Evolutionary conservation across 2,113 vertebrate genomes (phyloP).

Genomic region (Notothenia coriiceps): DNA sequence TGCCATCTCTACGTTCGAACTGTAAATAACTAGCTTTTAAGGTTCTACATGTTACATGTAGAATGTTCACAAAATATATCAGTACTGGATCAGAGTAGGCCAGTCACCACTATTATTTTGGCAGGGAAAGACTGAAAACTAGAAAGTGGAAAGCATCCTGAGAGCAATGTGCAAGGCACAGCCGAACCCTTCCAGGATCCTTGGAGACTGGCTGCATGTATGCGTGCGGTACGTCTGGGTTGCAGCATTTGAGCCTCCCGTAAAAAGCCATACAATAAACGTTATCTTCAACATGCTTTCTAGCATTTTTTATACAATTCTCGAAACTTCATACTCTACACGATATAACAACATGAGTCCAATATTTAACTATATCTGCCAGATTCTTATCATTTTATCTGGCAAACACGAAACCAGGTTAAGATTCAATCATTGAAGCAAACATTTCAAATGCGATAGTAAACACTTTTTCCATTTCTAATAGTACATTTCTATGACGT

Average conservation of each 20-base stretch:
- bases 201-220: constrained; percentile 45
- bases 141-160: constrained; percentile 77
- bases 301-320: constrained; percentile 33
- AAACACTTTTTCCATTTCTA: constrained; percentile 25
- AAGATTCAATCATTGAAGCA: constrained; percentile 53
- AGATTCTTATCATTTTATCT: constrained; percentile 23
- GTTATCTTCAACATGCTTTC: constrained; percentile 48
- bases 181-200: constrained; percentile 55
- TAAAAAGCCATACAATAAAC: constrained; percentile 51
- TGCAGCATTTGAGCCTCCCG: constrained; percentile 34
- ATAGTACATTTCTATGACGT: constrained; percentile 6
- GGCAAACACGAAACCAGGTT: constrained; percentile 35
- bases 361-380: constrained; percentile 33
- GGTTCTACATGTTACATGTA: constrained; percentile 71
- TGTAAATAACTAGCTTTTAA: constrained; percentile 53
- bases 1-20: constrained; percentile 43
- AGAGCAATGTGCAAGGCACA: constrained; percentile 77
- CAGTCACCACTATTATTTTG: constrained; percentile 53
- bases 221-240: constrained; percentile 22
- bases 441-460: constrained; percentile 46
- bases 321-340: constrained; percentile 25
- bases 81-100: constrained; percentile 55
- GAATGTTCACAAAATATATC: constrained; percentile 70
- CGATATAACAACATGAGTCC: constrained; percentile 30
- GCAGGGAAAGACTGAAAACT: constrained; percentile 59